phyloP scores from a whole-genome alignment of 2,113 vertebrate species.

The Grammomys surdaster region DNA sequence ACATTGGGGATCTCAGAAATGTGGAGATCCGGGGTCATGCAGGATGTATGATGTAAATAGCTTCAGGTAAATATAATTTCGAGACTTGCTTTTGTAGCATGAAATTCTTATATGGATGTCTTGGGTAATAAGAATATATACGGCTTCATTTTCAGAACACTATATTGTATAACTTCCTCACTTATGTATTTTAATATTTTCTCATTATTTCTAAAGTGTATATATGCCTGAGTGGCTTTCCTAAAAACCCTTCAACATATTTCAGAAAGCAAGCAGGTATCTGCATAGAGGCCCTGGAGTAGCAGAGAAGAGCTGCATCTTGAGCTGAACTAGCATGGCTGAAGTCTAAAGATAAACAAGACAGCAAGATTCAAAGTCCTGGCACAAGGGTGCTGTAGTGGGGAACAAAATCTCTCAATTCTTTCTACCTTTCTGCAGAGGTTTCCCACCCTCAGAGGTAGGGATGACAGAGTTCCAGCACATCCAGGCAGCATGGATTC shows the following conservation, averaged over 20 bases:
- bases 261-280: background rate
- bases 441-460: background rate
- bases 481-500: background rate
- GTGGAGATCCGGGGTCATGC: constrained; percentile 93
- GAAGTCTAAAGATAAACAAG: background rate
- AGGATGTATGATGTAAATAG: constrained; percentile 91
- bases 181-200: background rate
- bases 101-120: background rate
- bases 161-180: background rate
- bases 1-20: constrained; percentile 94
- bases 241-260: background rate
- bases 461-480: background rate
- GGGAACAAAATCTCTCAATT: background rate
- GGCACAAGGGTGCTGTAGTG: background rate
- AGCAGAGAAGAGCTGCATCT: background rate
- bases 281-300: background rate
- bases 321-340: background rate
- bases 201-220: constrained; percentile 5
- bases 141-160: constrained; percentile 36
- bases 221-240: background rate
- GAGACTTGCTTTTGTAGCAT: background rate
- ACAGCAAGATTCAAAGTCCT: too few relatives aligned
- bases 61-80: constrained; percentile 90
- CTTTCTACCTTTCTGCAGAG: too few relatives aligned
- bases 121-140: background rate